Percentiles rank a stretch among this genome's conserved stretches.
Evolutionary conservation across 2,888 invertebrate genomes (phyloP).

Genomic region (Mesorhabditis spiculigera): DNA sequence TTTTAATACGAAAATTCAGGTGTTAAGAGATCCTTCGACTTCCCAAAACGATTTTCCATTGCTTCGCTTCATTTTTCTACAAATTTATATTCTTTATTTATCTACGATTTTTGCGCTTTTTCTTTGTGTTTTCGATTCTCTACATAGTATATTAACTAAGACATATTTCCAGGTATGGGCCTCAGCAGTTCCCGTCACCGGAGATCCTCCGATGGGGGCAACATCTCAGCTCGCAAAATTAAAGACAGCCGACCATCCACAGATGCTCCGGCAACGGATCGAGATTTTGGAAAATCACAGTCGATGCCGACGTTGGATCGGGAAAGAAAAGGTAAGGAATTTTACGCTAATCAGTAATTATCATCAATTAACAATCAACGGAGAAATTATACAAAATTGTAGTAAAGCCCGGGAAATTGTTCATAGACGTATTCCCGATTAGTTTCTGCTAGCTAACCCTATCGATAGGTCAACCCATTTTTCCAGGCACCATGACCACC

Average conservation of each 20-base stretch:
- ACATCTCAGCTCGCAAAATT: not conserved
- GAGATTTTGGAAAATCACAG: conserved; percentile 4
- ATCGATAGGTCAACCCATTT: too few relatives aligned
- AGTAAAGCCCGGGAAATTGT: not conserved
- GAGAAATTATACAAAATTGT: not conserved
- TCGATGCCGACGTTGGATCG: conserved; percentile 6
- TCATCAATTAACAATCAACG: too few relatives aligned
- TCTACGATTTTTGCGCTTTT: too few relatives aligned
- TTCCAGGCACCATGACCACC: not conserved
- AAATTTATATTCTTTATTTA: too few relatives aligned
- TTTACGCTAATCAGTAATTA: not conserved
- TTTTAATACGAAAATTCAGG: too few relatives aligned
- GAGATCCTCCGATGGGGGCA: not conserved
- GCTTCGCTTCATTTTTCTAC: too few relatives aligned
- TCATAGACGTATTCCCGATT: too few relatives aligned
- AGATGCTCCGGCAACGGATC: not conserved
- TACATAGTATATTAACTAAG: too few relatives aligned
- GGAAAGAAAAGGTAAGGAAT: not conserved
- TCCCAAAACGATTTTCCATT: too few relatives aligned
- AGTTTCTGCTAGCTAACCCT: too few relatives aligned
- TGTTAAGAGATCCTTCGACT: too few relatives aligned
- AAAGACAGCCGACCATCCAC: not conserved
- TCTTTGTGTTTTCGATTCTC: too few relatives aligned
- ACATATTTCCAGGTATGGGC: not conserved
- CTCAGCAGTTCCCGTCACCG: not conserved